A percentile compares a stretch with the other conserved stretches of the same genome.
Evolutionary conservation across 2,113 vertebrate genomes (phyloP).

Genomic region (Chloroceryle aenea): DNA sequence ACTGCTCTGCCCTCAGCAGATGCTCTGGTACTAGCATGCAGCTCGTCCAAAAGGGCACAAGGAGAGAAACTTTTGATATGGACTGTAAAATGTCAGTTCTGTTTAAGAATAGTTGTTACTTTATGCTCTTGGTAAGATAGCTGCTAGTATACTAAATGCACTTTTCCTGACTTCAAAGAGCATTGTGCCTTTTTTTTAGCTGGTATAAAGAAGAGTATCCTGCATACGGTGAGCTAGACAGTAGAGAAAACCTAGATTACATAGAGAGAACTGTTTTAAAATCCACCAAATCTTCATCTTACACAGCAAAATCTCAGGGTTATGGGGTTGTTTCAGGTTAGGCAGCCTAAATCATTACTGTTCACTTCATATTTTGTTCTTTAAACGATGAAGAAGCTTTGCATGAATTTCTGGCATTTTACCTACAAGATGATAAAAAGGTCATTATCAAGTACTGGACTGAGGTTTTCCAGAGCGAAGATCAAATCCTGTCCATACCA

Average conservation of each 20-base stretch:
- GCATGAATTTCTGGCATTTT: constrained; percentile 32
- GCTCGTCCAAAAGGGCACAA: background rate
- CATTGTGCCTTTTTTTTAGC: background rate
- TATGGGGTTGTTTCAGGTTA: constrained; percentile 47
- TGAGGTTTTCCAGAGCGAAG: constrained; percentile 27
- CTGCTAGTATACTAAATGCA: background rate
- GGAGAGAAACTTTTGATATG: background rate
- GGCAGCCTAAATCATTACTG: background rate
- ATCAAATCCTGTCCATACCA: background rate
- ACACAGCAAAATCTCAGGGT: background rate
- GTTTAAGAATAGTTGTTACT: background rate
- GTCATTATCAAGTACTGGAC: constrained; percentile 16
- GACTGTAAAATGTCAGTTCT: background rate
- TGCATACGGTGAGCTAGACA: background rate
- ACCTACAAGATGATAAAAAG: constrained; percentile 15
- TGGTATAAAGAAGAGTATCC: background rate
- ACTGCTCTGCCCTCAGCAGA: background rate
- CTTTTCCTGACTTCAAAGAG: background rate
- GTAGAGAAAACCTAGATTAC: background rate
- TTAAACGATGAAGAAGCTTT: background rate
- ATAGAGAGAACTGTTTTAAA: background rate
- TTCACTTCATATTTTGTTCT: background rate
- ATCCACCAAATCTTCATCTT: background rate
- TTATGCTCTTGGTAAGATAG: background rate
- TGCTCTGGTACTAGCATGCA: background rate